A percentile compares a stretch with the other conserved stretches of the same genome.
phyloP scores from a whole-genome alignment of 2,113 vertebrate species.

The Myiozetetes cayanensis region DNA sequence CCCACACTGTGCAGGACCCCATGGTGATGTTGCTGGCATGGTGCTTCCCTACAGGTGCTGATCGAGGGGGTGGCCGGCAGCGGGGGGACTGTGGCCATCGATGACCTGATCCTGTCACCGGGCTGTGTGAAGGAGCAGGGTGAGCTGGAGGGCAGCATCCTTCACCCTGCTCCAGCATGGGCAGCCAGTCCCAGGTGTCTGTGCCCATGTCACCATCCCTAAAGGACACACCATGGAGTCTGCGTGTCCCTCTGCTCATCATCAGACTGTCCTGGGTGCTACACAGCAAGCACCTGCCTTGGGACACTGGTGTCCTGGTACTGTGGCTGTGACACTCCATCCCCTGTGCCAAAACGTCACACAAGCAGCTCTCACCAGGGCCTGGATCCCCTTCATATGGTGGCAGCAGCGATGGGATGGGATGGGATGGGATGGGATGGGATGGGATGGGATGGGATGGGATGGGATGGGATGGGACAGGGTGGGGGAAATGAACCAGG shows the following conservation, averaged over 20 bases:
- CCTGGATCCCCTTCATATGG: background rate
- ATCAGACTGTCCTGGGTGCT: background rate
- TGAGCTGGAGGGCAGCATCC: conserved; percentile 24
- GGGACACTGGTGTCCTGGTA: background rate
- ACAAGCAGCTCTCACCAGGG: background rate
- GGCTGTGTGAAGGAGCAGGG: conserved; percentile 66
- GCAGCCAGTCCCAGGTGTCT: background rate
- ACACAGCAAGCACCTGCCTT: background rate
- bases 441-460: background rate
- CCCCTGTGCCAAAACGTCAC: background rate
- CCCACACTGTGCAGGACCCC: rapidly evolving
- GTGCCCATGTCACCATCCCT: background rate
- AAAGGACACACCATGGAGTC: background rate
- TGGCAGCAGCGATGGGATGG: background rate
- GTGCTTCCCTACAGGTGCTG: conserved; percentile 74
- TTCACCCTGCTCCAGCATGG: rapidly evolving
- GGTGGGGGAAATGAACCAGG: background rate
- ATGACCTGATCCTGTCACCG: conserved; percentile 84
- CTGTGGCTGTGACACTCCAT: background rate
- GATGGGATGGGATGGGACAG: background rate
- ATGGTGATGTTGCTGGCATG: rapidly evolving
- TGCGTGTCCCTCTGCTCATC: background rate
- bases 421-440: background rate
- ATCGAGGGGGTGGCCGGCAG: conserved; percentile 73
- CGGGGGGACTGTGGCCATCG: conserved; percentile 78